Conservation (phyloP, 1,140 invertebrate genomes). For the Apis cerana region DNA sequence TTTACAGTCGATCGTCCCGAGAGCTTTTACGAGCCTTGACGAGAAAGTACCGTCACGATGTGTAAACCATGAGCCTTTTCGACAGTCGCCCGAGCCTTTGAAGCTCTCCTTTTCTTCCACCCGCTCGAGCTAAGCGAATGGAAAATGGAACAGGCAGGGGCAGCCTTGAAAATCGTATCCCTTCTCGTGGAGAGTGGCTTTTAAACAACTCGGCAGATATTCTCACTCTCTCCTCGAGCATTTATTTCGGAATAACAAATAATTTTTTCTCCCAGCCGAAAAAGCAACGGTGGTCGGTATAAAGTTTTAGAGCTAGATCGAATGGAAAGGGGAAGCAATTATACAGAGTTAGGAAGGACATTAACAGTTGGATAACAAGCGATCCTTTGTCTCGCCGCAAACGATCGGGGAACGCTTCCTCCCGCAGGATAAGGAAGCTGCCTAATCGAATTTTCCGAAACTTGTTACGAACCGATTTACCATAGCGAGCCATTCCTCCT, state of each 20-base stretch:
- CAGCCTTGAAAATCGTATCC: constrained; percentile 68
- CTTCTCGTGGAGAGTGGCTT: constrained; percentile 58
- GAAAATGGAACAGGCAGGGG: constrained; percentile 14
- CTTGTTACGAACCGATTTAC: constrained; percentile 71
- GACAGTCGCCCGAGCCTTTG: constrained; percentile 58
- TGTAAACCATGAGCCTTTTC: constrained; percentile 77
- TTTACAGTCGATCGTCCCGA: constrained; percentile 63
- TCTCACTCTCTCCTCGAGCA: not conserved
- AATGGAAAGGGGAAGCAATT: constrained; percentile 7
- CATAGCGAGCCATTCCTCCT: constrained; percentile 24
- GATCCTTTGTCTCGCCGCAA: constrained; percentile 39
- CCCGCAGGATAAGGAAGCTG: constrained; percentile 50
- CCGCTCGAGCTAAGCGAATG: constrained; percentile 26
- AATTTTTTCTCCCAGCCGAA: not conserved
- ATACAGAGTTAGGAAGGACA: not conserved
- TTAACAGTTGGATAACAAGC: constrained; percentile 8
- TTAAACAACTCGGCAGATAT: constrained; percentile 8
- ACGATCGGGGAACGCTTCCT: constrained; percentile 44
- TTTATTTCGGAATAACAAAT: not conserved
- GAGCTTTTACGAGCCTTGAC: constrained; percentile 74
- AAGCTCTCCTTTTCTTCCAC: constrained; percentile 42
- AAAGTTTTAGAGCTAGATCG: not conserved
- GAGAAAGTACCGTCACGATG: constrained; percentile 69
- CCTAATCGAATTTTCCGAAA: constrained; percentile 73
- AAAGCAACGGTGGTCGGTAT: not conserved